A percentile compares a stretch with the other conserved stretches of the same genome.
Evolutionary conservation across 1,140 invertebrate species (phyloP).

Genomic region (Drosophila arawakana): DNA sequence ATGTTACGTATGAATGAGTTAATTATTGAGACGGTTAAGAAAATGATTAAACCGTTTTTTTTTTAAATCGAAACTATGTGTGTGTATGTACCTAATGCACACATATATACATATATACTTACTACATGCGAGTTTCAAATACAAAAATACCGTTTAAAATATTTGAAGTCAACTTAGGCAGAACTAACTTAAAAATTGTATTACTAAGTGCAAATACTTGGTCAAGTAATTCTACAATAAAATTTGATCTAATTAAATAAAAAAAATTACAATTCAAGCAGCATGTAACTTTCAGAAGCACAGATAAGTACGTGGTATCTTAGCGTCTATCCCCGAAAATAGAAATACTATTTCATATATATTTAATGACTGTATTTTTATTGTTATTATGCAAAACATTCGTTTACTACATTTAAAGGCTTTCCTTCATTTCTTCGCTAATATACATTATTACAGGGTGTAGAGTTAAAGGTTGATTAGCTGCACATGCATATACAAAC

Average conservation of each 20-base stretch:
- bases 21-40: slow-evolving; percentile 1
- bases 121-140: not conserved
- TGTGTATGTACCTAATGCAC: not conserved
- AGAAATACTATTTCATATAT: too few species aligned
- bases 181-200: not conserved
- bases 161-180: not conserved
- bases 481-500: too few species aligned
- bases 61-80: not conserved
- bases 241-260: not conserved
- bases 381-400: too few species aligned
- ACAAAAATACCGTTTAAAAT: not conserved
- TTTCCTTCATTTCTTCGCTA: too few species aligned
- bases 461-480: too few species aligned
- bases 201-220: not conserved
- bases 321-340: too few species aligned
- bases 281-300: not conserved
- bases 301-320: not conserved
- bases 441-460: too few species aligned
- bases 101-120: slow-evolving; percentile 5
- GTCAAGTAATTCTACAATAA: not conserved
- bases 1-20: slow-evolving; percentile 25
- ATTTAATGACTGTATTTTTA: too few species aligned
- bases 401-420: too few species aligned
- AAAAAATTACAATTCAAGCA: not conserved
- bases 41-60: not conserved